Percentiles rank a stretch among this genome's conserved stretches.
phyloP scores from a whole-genome alignment of 1,140 invertebrate genomes.

The Cotesia chilonis region DNA sequence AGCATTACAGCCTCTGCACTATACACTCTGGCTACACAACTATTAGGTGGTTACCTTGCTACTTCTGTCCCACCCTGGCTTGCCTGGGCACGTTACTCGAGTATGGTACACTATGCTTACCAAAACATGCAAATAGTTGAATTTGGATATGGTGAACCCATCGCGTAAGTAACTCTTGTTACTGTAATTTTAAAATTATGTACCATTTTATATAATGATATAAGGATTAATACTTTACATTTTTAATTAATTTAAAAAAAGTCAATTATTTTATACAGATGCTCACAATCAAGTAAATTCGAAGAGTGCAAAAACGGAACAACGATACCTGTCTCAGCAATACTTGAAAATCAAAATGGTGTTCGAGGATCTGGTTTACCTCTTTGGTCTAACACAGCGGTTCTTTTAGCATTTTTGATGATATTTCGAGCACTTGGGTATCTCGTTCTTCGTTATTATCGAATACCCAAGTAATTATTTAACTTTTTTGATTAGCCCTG shows the following conservation, averaged over 20 bases:
- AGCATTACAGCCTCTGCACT: constrained; percentile 83
- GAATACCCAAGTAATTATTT: constrained; percentile 70
- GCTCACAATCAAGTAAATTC: constrained; percentile 75
- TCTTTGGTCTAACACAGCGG: constrained; percentile 79
- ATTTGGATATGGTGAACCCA: constrained; percentile 76
- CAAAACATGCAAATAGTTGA: constrained; percentile 88
- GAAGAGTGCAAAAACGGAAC: constrained; percentile 70
- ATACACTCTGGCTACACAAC: constrained; percentile 81
- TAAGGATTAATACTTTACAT: constrained; percentile 13
- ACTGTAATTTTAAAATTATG: neutral
- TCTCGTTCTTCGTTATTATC: constrained; percentile 77
- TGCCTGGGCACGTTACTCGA: constrained; percentile 81
- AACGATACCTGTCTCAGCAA: constrained; percentile 75
- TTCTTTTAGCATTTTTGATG: constrained; percentile 77
- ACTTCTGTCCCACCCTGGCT: constrained; percentile 81
- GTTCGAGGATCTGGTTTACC: constrained; percentile 68
- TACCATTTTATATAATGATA: neutral
- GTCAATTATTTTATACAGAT: constrained; percentile 62
- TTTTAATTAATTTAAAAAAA: neutral
- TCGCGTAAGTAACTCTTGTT: constrained; percentile 69
- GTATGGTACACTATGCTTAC: constrained; percentile 86
- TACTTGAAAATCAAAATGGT: constrained; percentile 73
- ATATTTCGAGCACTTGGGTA: constrained; percentile 80
- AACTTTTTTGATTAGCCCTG: constrained; percentile 26
- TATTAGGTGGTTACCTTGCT: constrained; percentile 84